Conservation (phyloP, 2,113 vertebrate species). For the Rhodinocichla rosea region DNA sequence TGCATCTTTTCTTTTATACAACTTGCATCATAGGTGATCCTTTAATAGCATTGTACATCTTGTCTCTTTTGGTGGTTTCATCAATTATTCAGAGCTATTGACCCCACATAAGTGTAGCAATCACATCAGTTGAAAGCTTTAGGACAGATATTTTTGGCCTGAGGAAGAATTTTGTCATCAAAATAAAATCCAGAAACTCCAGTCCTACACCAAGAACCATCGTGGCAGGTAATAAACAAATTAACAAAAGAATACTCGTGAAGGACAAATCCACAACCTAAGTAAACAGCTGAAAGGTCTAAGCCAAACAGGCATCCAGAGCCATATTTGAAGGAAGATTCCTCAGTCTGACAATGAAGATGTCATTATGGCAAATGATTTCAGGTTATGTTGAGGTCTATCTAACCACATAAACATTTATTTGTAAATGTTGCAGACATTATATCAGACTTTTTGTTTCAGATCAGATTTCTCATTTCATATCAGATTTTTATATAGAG, state of each 20-base stretch:
- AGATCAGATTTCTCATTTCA: background rate
- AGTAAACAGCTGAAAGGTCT: background rate
- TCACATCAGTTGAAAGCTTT: background rate
- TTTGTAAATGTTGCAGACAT: background rate
- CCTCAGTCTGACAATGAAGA: background rate
- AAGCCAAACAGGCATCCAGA: background rate
- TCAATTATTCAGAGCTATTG: background rate
- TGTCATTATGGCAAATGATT: background rate
- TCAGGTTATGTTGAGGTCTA: background rate
- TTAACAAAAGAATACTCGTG: background rate
- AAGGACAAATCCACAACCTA: background rate
- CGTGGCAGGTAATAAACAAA: background rate
- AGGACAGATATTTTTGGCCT: background rate
- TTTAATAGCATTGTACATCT: background rate
- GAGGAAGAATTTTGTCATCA: background rate
- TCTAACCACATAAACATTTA: background rate
- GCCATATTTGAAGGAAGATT: fast-evolving
- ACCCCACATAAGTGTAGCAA: background rate
- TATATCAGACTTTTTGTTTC: background rate
- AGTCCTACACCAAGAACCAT: background rate
- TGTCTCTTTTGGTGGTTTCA: background rate
- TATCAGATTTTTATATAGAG: background rate
- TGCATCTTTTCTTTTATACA: background rate
- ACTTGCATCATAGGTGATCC: background rate
- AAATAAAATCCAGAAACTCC: background rate